Percentiles rank a stretch among this genome's conserved stretches.
These are phyloP conservation scores for Tricholaema leucomelas DNA, from an alignment of 2,113 vertebrate species.

Conservation along the genomic window DNA sequence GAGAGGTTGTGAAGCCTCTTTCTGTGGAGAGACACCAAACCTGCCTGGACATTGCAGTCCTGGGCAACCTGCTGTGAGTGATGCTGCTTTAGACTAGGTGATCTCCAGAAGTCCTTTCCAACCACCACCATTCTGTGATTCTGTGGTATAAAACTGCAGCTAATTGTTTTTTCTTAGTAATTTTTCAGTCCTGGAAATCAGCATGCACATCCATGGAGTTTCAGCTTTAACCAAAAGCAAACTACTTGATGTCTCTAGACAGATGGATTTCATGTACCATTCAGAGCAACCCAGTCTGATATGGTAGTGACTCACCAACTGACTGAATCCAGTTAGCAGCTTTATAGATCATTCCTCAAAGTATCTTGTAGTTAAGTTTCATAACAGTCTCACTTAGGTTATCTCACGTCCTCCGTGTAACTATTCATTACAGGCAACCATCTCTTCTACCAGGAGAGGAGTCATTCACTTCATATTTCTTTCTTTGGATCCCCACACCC, in stretches of 20 bases:
- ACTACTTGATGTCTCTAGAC: conserved; percentile 38
- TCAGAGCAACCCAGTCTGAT: conserved; percentile 36
- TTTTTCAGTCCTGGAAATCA: conserved; percentile 32
- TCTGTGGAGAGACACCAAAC: no score
- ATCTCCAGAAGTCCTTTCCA: no score
- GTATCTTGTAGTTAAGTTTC: conserved; percentile 30
- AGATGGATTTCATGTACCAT: conserved; percentile 27
- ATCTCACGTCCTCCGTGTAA: conserved; percentile 11
- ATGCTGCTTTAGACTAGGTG: no score
- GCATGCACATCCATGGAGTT: not conserved
- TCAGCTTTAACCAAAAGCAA: conserved; percentile 39
- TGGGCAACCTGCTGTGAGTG: no score
- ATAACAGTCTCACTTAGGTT: conserved; percentile 27
- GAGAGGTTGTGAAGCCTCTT: no score
- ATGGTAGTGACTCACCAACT: conserved; percentile 71
- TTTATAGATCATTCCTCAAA: conserved; percentile 51
- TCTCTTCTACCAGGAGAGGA: not conserved
- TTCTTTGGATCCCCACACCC: not conserved
- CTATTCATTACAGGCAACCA: not conserved
- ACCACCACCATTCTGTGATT: no score
- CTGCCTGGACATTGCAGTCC: no score
- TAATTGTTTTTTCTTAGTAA: conserved; percentile 25
- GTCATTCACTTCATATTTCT: not conserved
- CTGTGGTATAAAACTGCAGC: conserved; percentile 1
- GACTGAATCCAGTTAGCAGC: conserved; percentile 69